These are phyloP conservation scores for Pipistrellus pygmaeus DNA, from an alignment of 2,797 vertebrate genomes.

Conservation along the genomic window DNA sequence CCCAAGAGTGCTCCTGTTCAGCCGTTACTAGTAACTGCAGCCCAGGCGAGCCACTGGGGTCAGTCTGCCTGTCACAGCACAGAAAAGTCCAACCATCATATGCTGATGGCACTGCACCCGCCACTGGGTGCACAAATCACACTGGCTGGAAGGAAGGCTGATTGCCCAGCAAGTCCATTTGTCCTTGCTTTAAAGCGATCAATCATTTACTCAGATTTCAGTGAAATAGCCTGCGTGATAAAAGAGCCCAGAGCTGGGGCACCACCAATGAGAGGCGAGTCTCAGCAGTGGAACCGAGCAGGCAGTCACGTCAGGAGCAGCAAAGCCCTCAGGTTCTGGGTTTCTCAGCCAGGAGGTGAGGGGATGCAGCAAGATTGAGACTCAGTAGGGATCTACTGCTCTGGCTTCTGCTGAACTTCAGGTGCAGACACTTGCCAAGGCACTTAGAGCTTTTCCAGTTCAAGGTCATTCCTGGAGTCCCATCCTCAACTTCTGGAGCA, in stretches of 20 bases:
- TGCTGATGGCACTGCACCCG: slow-evolving; percentile 70
- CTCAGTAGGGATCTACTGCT: neutral
- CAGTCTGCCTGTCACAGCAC: slow-evolving; percentile 62
- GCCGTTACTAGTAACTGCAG: slow-evolving; percentile 6
- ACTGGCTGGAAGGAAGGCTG: slow-evolving; percentile 45
- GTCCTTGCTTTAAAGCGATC: slow-evolving; percentile 75
- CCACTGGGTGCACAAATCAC: slow-evolving; percentile 57
- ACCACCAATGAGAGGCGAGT: slow-evolving; percentile 27
- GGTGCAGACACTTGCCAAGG: neutral
- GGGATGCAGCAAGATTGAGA: neutral
- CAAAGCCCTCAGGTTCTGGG: neutral
- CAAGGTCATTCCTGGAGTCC: neutral
- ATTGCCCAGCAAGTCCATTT: slow-evolving; percentile 68
- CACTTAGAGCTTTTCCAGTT: neutral
- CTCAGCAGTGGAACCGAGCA: slow-evolving; percentile 46
- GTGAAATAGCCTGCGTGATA: slow-evolving; percentile 73
- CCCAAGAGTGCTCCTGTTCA: neutral
- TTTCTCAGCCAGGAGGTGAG: neutral
- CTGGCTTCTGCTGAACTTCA: neutral
- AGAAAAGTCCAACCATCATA: slow-evolving; percentile 48
- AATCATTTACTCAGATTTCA: slow-evolving; percentile 77
- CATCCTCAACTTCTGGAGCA: neutral
- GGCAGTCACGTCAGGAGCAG: neutral
- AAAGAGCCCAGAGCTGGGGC: slow-evolving; percentile 26
- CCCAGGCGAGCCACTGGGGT: slow-evolving; percentile 23